Conservation (phyloP, 2,797 vertebrate species). For the Spondyliosoma cantharus region DNA sequence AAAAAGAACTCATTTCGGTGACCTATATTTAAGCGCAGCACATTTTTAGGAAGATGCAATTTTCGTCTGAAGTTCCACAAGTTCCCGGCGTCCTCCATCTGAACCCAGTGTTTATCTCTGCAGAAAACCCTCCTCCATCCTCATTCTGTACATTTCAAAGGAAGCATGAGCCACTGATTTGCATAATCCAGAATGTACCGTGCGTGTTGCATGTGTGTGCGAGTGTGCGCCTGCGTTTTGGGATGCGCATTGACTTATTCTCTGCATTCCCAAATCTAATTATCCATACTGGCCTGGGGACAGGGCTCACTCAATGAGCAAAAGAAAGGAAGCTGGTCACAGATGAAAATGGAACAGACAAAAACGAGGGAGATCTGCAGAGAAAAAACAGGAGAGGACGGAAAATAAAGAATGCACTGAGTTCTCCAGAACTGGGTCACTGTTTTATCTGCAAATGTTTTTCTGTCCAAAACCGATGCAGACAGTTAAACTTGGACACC, state of each 20-base stretch:
- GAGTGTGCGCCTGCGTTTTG: constrained; percentile 34
- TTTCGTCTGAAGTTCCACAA: constrained; percentile 57
- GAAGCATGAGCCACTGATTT: constrained; percentile 74
- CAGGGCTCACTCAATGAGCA: constrained; percentile 65
- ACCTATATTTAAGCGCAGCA: constrained; percentile 21
- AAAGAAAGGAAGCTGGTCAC: constrained; percentile 70
- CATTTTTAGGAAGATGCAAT: constrained; percentile 42
- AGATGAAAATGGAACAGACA: constrained; percentile 70
- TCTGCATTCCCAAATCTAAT: constrained; percentile 81
- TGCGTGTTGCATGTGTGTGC: constrained; percentile 19
- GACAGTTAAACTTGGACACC: constrained; percentile 36
- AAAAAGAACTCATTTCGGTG: neutral
- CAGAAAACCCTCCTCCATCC: constrained; percentile 64
- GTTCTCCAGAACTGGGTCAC: constrained; percentile 70
- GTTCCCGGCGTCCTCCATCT: constrained; percentile 67
- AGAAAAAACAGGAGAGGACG: constrained; percentile 38
- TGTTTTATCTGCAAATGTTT: constrained; percentile 58
- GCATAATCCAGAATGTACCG: constrained; percentile 79
- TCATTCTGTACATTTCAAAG: constrained; percentile 79
- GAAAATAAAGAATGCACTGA: constrained; percentile 53
- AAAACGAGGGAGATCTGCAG: constrained; percentile 56
- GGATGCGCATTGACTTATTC: constrained; percentile 75
- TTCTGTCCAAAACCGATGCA: constrained; percentile 44
- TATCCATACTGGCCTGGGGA: constrained; percentile 77
- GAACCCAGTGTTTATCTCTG: constrained; percentile 79